Percentiles rank a stretch among this genome's conserved stretches.
These are phyloP conservation scores for Panagrolaimus sp. DNA, from an alignment of 1,140 invertebrate genomes.

Conservation along the genomic window DNA sequence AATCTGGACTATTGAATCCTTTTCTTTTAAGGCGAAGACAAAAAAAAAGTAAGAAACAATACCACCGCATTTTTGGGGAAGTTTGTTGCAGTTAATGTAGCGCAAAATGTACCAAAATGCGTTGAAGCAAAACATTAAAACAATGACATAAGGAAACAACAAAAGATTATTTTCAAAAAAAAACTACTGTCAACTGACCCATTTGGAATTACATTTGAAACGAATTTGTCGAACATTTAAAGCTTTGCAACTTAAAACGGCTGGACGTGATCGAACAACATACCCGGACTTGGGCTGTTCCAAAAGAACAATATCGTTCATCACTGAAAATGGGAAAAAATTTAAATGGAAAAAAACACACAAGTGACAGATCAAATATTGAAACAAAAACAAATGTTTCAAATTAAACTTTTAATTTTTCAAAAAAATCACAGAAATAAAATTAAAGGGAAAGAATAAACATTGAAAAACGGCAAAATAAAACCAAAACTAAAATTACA, in stretches of 20 bases:
- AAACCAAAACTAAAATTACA: background rate
- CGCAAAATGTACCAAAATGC: slow-evolving; percentile 21
- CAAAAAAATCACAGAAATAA: background rate
- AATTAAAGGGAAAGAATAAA: background rate
- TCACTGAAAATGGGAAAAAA: slow-evolving; percentile 25
- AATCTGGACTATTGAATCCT: background rate
- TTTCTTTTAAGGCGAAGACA: background rate
- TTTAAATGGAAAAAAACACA: background rate
- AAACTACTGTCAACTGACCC: slow-evolving; percentile 42
- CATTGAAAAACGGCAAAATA: background rate
- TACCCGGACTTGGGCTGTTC: slow-evolving; percentile 48
- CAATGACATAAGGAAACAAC: slow-evolving; percentile 13
- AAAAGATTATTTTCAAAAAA: slow-evolving; percentile 1
- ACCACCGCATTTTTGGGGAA: slow-evolving; percentile 27
- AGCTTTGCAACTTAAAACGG: slow-evolving; percentile 44
- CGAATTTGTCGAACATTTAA: slow-evolving; percentile 47
- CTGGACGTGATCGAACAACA: slow-evolving; percentile 47
- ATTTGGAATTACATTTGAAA: slow-evolving; percentile 56
- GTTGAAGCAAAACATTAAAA: slow-evolving; percentile 18
- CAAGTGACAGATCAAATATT: background rate
- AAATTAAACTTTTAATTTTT: background rate
- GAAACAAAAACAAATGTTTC: no score
- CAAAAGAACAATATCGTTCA: slow-evolving; percentile 33
- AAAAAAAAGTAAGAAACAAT: slow-evolving; percentile 22
- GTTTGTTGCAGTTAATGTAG: slow-evolving; percentile 23